Evolutionary conservation across 2,113 vertebrate genomes (phyloP), one percentile per base, ranked within the genome.

Genomic region (Rutilus rutilus): DNA sequence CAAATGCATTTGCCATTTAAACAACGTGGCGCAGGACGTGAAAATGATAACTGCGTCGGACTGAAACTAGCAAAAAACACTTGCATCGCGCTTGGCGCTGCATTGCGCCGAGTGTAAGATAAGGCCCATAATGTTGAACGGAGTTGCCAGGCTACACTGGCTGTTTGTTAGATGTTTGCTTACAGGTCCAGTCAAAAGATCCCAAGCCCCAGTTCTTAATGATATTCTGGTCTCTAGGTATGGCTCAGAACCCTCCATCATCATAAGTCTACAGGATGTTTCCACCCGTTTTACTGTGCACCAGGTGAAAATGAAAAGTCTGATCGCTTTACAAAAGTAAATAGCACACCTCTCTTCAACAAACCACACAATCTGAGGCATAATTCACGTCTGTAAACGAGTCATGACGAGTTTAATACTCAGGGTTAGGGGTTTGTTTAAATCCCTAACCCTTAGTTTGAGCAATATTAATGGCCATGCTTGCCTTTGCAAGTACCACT

Each of bases 401-500:
- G 71, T 50, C 42, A 27, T 47, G 71, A 50, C 71, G 11, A 47
- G 71, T 75, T 25, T 75, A 17, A 75, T 47, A 75, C n/a, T 75
- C 12, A 17, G 42, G 47, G 80, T 82, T 45, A 54, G 64, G 80
- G 80, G 17, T 67, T 69, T 14, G 50, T 57, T 57, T 54, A 59
- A 79, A 59, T 73, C 67, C 50, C 67, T 25, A 27, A 52, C 50
- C 62, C 30, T 30, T 23, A 82, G 25, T 23, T 45, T 69, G 45
- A 83, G 47, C 81, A 73, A 73, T 59, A 42, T 14, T 83, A 73
- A 54, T 73, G 30, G 19, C 50, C 30, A 59, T 83, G 25, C 50
- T 39, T 83, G 81, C 65, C 50, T 33, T 67, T 69, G 62, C 79
- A 82, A 69, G 62, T 21, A 67, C 79, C 79, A 23, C 17, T 42